Base-by-base conservation (phyloP, 1,140 invertebrate genomes). In the Rhynchophorus ferrugineus region DNA sequence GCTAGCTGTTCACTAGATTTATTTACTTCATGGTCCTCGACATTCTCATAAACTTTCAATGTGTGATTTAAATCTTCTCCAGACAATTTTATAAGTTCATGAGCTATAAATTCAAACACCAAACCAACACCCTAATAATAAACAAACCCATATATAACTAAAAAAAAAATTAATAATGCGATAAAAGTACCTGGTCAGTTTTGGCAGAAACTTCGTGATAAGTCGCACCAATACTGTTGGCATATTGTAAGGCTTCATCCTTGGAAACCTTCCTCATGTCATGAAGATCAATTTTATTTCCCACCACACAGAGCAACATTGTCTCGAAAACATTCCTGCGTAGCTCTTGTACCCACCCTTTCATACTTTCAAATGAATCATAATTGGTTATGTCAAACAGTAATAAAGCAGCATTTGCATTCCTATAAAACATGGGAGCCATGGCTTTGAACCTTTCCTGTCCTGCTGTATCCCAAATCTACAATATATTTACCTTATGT, bases 381-480 rank as follows among this genome's bases (percentile, higher is more conserved):
- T 79, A 71, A 52, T 84, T 79, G 0, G 89, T 90, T 36, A 95
- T 77, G 69, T 95, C 91, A 68, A 90, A 95, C 0, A 93, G 84
- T 41, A 95, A 71, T 38, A 94, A 77, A 2, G 89, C 89, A 2
- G 87, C 90, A 63, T 90, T 89, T 0, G 91, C 87, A 61, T 91
- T 90, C 60, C 91, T 75, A 69, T 94, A 95, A 68, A 95, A 95
- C 86, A 94, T 91, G 3, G 91, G 91, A 0, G 88, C 88, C 77
- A 95, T 84, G 0, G 90, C 83, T 50, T 84, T 77, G 69, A 91
- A 95, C 58, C 89, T 74, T 67, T 86, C 82, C 67, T 91, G 87
- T 0, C 91, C 91, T 6, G 91, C 91, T 3, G 91, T 95, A 66
- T 95, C 91, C 91, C 91, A 90, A 20, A 86, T 82, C 86, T 79